Conservation (phyloP, 2,888 invertebrate genomes). For the Acrocera orbiculus region DNA sequence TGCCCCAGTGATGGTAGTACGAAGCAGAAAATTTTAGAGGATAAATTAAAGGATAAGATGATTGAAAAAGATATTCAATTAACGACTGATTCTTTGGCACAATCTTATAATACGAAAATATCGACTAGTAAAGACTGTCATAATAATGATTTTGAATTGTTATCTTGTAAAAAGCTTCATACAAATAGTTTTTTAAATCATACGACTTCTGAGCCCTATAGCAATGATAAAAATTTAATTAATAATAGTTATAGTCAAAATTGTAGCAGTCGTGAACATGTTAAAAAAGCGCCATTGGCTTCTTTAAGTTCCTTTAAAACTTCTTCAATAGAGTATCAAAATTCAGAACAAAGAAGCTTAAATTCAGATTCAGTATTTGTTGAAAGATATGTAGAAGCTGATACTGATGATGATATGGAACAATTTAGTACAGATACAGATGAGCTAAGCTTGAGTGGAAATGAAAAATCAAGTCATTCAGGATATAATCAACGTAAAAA, state of each 20-base stretch:
- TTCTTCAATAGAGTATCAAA: constrained; percentile 46
- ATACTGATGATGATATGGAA: constrained; percentile 71
- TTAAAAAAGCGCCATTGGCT: constrained; percentile 49
- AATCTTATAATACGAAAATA: too few species aligned
- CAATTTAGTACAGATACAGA: constrained; percentile 73
- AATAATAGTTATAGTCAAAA: constrained; percentile 8
- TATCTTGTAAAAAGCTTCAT: too few species aligned
- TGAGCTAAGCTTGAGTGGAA: constrained; percentile 27
- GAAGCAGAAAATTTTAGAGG: too few species aligned
- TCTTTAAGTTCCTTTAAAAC: constrained; percentile 64
- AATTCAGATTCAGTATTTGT: constrained; percentile 68
- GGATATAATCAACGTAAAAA: neutral
- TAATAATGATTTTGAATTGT: too few species aligned
- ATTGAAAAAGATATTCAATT: too few species aligned
- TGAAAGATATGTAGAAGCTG: constrained; percentile 53
- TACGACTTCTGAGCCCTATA: constrained; percentile 19
- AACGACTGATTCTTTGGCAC: too few species aligned
- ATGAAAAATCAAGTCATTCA: constrained; percentile 10
- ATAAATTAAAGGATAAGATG: too few species aligned
- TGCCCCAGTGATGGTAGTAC: constrained; percentile 49
- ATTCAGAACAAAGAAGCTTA: constrained; percentile 51
- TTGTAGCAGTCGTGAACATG: neutral
- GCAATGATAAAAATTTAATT: constrained; percentile 10
- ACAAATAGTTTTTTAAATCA: too few species aligned
- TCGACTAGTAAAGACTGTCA: too few species aligned